phyloP scores from a whole-genome alignment of 2,888 invertebrate species.

The Archips xylosteana region DNA sequence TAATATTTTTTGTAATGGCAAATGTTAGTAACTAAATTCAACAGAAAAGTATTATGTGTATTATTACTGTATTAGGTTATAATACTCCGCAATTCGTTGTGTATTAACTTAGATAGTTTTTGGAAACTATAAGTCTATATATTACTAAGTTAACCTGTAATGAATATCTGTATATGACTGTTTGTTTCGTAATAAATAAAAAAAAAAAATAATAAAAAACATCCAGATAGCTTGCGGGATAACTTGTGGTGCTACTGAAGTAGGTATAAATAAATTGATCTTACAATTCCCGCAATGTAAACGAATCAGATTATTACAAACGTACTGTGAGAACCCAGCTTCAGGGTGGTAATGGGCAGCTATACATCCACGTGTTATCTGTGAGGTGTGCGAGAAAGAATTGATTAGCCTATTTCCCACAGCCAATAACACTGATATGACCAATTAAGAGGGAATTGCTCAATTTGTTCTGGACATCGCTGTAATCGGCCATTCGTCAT shows the following conservation, averaged over 20 bases:
- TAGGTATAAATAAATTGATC: background rate
- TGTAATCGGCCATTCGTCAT: constrained; percentile 36
- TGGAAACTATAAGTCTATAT: too few relatives aligned
- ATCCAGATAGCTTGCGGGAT: background rate
- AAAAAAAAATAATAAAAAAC: too few relatives aligned
- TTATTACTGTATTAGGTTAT: too few relatives aligned
- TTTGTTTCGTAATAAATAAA: too few relatives aligned
- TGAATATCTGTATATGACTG: too few relatives aligned
- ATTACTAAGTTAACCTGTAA: too few relatives aligned
- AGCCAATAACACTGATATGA: constrained; percentile 36
- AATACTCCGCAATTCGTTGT: too few relatives aligned
- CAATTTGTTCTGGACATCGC: constrained; percentile 36
- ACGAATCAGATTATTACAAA: background rate
- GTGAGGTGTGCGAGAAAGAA: constrained; percentile 14
- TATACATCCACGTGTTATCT: background rate
- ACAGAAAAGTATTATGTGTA: too few relatives aligned
- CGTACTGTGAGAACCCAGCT: background rate
- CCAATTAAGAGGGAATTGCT: constrained; percentile 40
- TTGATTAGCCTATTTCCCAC: constrained; percentile 34
- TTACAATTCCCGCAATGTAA: background rate
- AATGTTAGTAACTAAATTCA: too few relatives aligned
- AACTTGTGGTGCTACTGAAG: background rate
- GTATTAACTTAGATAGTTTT: too few relatives aligned
- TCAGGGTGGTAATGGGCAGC: background rate
- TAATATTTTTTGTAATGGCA: too few relatives aligned